Base-by-base conservation (phyloP, 2,113 vertebrate genomes). In the Craseonycteris thonglongyai region DNA sequence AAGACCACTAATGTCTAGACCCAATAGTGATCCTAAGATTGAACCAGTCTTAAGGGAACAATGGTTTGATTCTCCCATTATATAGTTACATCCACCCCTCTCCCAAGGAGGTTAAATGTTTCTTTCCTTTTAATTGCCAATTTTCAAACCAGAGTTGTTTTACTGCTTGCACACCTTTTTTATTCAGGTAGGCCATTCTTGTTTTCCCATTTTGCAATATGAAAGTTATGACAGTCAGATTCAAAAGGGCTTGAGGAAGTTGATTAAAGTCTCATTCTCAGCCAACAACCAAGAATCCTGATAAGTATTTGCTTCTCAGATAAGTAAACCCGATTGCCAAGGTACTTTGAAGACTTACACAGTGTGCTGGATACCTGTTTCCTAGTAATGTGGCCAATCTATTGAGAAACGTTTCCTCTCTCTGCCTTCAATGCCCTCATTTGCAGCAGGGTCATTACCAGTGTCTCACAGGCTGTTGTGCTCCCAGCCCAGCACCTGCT, bases 81-180 rank as follows among this genome's bases (percentile, higher is more conserved):
- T 22, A 30, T 40, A 9, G 42, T 88, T 54, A 54, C 6, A 63
- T 63, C 84, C 4, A 72, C 45, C 33, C 35, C 26, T n/a, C n/a
- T n/a, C n/a, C n/a, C n/a, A 83, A 80, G 9, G 14, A 90, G 30
- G 24, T 61, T 68, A 84, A 49, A 71, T 59, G 28, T 69, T 87
- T 63, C 49, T 71, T 82, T 83, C 54, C 69, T 35, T 92, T 69
- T 74, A 80, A 66, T 61, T 65, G 30, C 45, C 47, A 92, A n/a
- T 82, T 88, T 76, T 83, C 54, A 78, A 82, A 95, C 56, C 54
- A 88, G 56, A 59, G 40, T 35, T 86, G 40, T 81, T 89, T 92
- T 72, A 76, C 78, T 76, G 33, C 49, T 79, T 45, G 71, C 2
- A 38, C 10, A 45, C 18, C 26, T 74, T 90, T 96, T 49, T 54